A percentile compares a stretch with the other conserved stretches of the same genome.
Conservation (phyloP, 1,140 invertebrate genomes). For the Chrysoperla carnea region DNA sequence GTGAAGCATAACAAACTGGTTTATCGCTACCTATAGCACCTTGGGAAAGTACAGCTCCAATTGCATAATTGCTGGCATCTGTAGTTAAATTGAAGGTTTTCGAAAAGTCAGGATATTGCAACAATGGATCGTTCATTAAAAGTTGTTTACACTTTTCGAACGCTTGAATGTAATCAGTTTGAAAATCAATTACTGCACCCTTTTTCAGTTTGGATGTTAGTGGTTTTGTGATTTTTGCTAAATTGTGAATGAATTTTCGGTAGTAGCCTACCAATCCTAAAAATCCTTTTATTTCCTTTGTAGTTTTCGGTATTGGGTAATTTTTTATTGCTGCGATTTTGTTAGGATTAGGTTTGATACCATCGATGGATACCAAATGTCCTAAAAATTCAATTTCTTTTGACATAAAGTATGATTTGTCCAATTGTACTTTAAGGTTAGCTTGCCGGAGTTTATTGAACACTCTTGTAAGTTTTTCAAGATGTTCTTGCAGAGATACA, state of each 20-base stretch:
- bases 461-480: slow-evolving; percentile 6
- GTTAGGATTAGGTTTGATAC: too few relatives aligned
- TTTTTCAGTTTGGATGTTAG: slow-evolving; percentile 7
- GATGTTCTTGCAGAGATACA: slow-evolving; percentile 9
- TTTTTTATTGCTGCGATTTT: too few relatives aligned
- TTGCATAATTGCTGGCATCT: slow-evolving; percentile 17
- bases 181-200: slow-evolving; percentile 7
- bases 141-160: slow-evolving; percentile 9
- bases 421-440: too few relatives aligned
- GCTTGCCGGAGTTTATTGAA: slow-evolving; percentile 10
- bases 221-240: slow-evolving; percentile 11
- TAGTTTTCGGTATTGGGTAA: slow-evolving; percentile 4
- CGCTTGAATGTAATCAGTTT: slow-evolving; percentile 6
- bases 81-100: slow-evolving; percentile 17
- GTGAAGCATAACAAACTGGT: slow-evolving; percentile 10
- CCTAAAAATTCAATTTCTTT: too few relatives aligned
- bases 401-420: too few relatives aligned
- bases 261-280: slow-evolving; percentile 11
- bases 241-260: slow-evolving; percentile 10
- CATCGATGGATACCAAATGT: too few relatives aligned
- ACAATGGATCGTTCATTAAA: slow-evolving; percentile 7
- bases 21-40: slow-evolving; percentile 8
- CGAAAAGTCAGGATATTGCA: slow-evolving; percentile 16
- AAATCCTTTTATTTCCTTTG: slow-evolving; percentile 7
- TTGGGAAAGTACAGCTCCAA: slow-evolving; percentile 17